phyloP scores from a whole-genome alignment of 2,113 vertebrate genomes.

The Pogona vitticeps region DNA sequence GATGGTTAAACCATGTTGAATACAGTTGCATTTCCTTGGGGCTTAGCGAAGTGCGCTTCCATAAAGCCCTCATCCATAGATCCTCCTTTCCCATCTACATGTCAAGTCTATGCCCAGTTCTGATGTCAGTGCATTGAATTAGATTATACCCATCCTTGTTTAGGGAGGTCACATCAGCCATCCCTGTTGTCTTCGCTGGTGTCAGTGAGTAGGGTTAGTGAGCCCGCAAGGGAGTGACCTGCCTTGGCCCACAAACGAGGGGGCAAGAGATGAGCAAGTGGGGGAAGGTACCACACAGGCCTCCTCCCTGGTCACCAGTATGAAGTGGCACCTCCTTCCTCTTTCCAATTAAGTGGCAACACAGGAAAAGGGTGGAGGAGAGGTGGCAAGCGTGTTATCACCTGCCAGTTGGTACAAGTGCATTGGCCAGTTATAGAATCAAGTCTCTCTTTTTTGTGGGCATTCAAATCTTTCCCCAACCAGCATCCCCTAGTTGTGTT shows the following conservation, averaged over 20 bases:
- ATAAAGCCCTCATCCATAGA: too few species aligned
- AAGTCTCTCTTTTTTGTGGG: background rate
- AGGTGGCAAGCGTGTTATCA: background rate
- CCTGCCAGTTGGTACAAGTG: too few species aligned
- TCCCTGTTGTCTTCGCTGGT: too few species aligned
- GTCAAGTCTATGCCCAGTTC: too few species aligned
- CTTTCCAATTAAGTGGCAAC: background rate
- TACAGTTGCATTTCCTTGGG: too few species aligned
- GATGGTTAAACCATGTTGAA: too few species aligned
- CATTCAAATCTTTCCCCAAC: background rate
- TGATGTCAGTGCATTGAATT: too few species aligned
- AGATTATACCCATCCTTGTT: too few species aligned
- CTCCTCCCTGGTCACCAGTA: background rate
- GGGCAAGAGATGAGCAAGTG: background rate
- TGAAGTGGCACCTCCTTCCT: background rate
- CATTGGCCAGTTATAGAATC: background rate
- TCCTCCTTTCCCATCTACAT: too few species aligned
- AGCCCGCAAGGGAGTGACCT: background rate
- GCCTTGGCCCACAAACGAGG: background rate
- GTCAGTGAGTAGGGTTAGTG: too few species aligned
- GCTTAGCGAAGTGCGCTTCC: too few species aligned
- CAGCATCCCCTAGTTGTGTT: background rate
- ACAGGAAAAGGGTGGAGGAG: background rate
- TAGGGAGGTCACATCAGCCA: too few species aligned
- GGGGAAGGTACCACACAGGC: background rate